Evolutionary conservation across 2,113 vertebrate species (phyloP).

Genomic region (Micronycteris hirsuta): DNA sequence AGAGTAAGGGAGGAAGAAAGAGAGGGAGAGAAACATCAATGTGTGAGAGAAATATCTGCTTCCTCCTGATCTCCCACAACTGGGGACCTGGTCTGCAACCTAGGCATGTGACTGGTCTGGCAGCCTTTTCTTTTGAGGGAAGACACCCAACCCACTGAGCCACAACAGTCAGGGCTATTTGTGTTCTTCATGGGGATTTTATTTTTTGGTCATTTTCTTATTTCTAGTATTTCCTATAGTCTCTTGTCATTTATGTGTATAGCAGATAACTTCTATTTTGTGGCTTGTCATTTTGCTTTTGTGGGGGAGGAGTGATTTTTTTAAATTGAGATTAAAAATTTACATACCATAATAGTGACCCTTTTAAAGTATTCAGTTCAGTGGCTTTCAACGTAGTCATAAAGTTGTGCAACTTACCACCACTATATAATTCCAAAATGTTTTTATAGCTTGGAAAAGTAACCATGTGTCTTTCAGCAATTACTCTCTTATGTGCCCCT

Average conservation of each 20-base stretch:
- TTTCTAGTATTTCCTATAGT: neutral
- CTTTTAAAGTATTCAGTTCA: neutral
- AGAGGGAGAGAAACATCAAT: too few species aligned
- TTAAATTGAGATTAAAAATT: neutral
- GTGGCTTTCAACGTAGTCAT: neutral
- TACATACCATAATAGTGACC: neutral
- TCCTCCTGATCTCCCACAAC: too few species aligned
- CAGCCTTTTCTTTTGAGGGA: too few species aligned
- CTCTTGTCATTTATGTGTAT: neutral
- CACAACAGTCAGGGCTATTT: neutral
- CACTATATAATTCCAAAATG: neutral
- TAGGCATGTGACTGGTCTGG: too few species aligned
- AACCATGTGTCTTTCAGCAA: neutral
- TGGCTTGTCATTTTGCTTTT: neutral
- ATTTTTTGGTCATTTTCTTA: neutral
- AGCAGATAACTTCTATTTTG: neutral
- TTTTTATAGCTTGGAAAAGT: constrained; percentile 17
- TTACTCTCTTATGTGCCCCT: neutral
- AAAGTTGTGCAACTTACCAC: neutral
- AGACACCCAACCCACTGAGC: too few species aligned
- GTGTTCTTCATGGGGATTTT: neutral
- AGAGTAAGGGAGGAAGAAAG: too few species aligned
- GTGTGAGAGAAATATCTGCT: too few species aligned
- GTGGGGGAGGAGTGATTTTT: neutral
- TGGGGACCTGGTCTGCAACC: too few species aligned